These are phyloP conservation scores for Etheostoma spectabile DNA, from an alignment of 2,113 vertebrate genomes.

Conservation along the genomic window DNA sequence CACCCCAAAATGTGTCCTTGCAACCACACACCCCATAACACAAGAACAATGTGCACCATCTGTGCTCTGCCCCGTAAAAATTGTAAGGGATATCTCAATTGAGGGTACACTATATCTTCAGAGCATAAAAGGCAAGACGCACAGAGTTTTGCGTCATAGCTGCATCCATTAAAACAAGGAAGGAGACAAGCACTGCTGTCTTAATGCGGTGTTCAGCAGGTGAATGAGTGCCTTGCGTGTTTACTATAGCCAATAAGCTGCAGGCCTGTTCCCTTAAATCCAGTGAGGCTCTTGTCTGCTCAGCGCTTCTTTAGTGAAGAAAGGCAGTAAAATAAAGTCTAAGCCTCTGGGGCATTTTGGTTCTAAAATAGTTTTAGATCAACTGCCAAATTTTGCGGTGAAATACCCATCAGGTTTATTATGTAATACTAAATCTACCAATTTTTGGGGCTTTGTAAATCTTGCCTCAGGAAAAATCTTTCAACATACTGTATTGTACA, in stretches of 20 bases:
- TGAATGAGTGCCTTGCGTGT: slow-evolving; percentile 56
- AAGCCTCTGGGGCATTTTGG: slow-evolving; percentile 12
- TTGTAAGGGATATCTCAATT: slow-evolving; percentile 25
- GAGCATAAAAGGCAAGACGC: slow-evolving; percentile 46
- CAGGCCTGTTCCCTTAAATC: slow-evolving; percentile 46
- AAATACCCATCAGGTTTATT: slow-evolving; percentile 36
- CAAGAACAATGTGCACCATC: slow-evolving; percentile 33
- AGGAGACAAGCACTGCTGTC: slow-evolving; percentile 23
- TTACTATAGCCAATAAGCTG: slow-evolving; percentile 59
- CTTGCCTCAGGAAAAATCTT: slow-evolving; percentile 8
- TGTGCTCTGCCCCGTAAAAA: slow-evolving; percentile 27
- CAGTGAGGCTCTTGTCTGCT: slow-evolving; percentile 30
- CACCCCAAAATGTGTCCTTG: slow-evolving; percentile 19
- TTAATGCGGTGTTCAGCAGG: slow-evolving; percentile 39
- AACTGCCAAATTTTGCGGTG: slow-evolving; percentile 33
- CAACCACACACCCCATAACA: slow-evolving; percentile 11
- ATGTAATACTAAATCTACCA: slow-evolving; percentile 21
- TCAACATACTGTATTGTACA: slow-evolving; percentile 1
- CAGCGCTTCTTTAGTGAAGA: slow-evolving; percentile 32
- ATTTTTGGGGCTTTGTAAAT: slow-evolving; percentile 25
- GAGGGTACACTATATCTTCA: slow-evolving; percentile 45
- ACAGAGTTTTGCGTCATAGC: slow-evolving; percentile 47
- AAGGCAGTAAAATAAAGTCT: slow-evolving; percentile 35
- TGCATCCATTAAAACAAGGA: slow-evolving; percentile 44
- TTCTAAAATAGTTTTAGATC: slow-evolving; percentile 41